phyloP scores from a whole-genome alignment of 2,797 vertebrate genomes.

The Limosa lapponica region DNA sequence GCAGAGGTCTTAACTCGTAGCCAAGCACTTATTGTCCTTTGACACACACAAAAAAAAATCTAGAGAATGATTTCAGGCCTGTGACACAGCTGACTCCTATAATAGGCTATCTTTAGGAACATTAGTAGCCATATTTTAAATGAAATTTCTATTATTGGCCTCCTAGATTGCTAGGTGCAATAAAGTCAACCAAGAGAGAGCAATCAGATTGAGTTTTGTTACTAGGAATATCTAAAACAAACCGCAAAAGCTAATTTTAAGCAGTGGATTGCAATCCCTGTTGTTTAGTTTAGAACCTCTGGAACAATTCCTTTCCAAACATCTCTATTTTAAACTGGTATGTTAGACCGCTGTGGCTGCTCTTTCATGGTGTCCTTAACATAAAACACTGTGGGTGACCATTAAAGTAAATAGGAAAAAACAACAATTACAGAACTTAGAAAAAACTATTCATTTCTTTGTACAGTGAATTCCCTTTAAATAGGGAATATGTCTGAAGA shows the following conservation, averaged over 20 bases:
- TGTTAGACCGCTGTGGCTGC: not conserved
- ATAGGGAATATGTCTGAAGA: not conserved
- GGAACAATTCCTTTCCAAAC: not conserved
- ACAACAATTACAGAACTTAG: not conserved
- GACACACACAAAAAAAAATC: not conserved
- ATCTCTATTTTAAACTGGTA: slow-evolving; percentile 31
- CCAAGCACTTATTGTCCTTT: not conserved
- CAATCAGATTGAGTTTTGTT: slow-evolving; percentile 52
- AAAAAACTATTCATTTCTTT: not conserved
- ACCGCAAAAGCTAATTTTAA: slow-evolving; percentile 53
- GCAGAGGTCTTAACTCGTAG: not conserved
- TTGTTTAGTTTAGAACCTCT: slow-evolving; percentile 27
- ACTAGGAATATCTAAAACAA: slow-evolving; percentile 51
- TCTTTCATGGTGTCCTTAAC: not conserved
- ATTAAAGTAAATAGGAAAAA: slow-evolving; percentile 11
- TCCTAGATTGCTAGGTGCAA: slow-evolving; percentile 37
- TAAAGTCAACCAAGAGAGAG: not conserved
- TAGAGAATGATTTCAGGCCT: not conserved
- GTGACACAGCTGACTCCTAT: not conserved
- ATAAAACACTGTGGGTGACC: not conserved
- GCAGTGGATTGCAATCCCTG: not conserved
- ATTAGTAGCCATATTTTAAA: slow-evolving; percentile 15
- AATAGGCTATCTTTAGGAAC: not conserved
- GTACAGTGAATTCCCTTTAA: slow-evolving; percentile 23
- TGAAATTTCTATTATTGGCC: not conserved